These are phyloP conservation scores for Vultur gryphus DNA, from an alignment of 2,797 vertebrate genomes.

Conservation along the genomic window DNA sequence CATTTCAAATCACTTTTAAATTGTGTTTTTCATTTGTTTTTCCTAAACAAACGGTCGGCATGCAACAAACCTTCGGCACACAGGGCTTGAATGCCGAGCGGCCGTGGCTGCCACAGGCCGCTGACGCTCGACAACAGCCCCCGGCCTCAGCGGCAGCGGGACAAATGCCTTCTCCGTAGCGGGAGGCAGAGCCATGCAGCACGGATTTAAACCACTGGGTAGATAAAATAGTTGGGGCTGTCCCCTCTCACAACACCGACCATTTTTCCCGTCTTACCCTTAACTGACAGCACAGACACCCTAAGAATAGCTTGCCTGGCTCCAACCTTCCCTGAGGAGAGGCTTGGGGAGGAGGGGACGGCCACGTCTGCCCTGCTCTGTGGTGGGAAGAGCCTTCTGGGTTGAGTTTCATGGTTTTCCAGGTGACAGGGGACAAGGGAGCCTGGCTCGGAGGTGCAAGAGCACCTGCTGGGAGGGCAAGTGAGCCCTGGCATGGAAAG, in stretches of 20 bases:
- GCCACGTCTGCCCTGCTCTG: not conserved
- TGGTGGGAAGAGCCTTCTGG: not conserved
- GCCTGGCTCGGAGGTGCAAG: not conserved
- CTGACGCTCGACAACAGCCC: not conserved
- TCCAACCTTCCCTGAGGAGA: not conserved
- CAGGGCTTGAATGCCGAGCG: not conserved
- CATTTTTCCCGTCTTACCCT: not conserved
- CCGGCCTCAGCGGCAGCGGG: accelerated
- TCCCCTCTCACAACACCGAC: not conserved
- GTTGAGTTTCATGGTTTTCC: not conserved
- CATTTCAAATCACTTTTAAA: conserved; percentile 48
- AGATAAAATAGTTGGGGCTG: not conserved
- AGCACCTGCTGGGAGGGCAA: not conserved
- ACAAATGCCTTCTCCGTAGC: accelerated
- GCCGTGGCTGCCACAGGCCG: accelerated
- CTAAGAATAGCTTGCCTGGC: not conserved
- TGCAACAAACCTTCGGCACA: not conserved
- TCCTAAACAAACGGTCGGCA: not conserved
- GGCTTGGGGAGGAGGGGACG: not conserved
- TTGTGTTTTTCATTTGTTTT: conserved; percentile 27
- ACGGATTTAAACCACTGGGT: not conserved
- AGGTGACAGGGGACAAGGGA: accelerated
- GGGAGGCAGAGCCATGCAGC: not conserved
- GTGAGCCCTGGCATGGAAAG: not conserved
- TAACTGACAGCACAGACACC: not conserved